Evolutionary conservation across 2,888 invertebrate genomes (phyloP).

Genomic region (Caprella mutica): DNA sequence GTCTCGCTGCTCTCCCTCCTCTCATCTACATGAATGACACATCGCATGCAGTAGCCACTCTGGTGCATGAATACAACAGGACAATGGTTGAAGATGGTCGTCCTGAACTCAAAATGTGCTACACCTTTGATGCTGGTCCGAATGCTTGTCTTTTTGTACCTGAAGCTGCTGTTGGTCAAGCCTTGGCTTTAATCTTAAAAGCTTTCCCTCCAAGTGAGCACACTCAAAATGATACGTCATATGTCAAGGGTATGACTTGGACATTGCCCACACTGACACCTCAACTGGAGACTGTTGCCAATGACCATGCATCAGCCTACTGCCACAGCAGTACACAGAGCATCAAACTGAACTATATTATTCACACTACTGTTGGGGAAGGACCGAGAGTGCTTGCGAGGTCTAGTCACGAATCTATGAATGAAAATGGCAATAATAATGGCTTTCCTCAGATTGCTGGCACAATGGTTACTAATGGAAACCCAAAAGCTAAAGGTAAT

Average conservation of each 20-base stretch:
- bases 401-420: background rate
- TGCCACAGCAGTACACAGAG: background rate
- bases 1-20: conserved; percentile 87
- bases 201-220: conserved; percentile 52
- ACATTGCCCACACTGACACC: background rate
- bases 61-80: conserved; percentile 72
- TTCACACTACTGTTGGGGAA: conserved; percentile 32
- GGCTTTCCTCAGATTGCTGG: background rate
- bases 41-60: conserved; percentile 64
- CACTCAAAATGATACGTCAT: conserved; percentile 4
- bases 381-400: conserved; percentile 16
- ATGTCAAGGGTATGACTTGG: conserved; percentile 15
- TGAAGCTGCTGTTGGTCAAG: conserved; percentile 58
- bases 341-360: conserved; percentile 20
- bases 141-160: conserved; percentile 84
- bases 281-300: background rate
- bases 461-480: background rate
- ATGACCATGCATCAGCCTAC: background rate
- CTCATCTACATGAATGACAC: conserved; percentile 81
- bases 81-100: conserved; percentile 11
- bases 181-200: conserved; percentile 56
- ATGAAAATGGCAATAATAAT: background rate
- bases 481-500: too few relatives aligned
- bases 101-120: conserved; percentile 51
- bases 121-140: conserved; percentile 97